These are phyloP conservation scores for Stenotaenia linearis DNA, from an alignment of 2,888 invertebrate species.

Conservation along the genomic window DNA sequence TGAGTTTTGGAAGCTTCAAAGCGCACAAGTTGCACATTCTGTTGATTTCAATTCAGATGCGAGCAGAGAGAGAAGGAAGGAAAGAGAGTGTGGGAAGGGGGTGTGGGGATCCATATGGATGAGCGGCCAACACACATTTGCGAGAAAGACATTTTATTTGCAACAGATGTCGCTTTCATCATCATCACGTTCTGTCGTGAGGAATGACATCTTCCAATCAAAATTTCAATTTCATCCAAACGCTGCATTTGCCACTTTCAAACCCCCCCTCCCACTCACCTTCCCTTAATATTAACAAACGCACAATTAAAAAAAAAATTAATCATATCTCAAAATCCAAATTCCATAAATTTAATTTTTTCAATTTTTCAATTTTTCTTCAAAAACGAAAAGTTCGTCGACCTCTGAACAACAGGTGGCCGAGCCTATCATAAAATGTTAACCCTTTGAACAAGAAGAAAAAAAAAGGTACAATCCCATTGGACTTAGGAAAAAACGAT, in stretches of 20 bases:
- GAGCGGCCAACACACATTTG: constrained; percentile 22
- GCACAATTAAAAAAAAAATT: neutral
- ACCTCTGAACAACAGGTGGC: neutral
- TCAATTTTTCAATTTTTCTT: neutral
- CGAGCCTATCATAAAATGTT: neutral
- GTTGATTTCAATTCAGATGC: constrained; percentile 29
- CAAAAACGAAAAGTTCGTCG: neutral
- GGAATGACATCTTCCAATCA: constrained; percentile 26
- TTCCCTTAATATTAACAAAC: neutral
- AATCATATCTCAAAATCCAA: no score
- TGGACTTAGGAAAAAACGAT: neutral
- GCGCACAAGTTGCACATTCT: constrained; percentile 24
- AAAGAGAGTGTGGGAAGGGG: neutral
- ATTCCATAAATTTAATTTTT: neutral
- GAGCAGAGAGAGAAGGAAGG: neutral
- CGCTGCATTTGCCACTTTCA: constrained; percentile 6
- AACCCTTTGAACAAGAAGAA: neutral
- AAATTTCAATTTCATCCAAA: constrained; percentile 27
- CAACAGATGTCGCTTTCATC: constrained; percentile 31
- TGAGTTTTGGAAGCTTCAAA: constrained; percentile 17
- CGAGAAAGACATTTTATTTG: constrained; percentile 21
- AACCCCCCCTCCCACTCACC: neutral
- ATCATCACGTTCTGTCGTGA: constrained; percentile 29
- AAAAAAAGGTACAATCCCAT: neutral
- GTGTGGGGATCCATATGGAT: constrained; percentile 15